Evolutionary conservation across 2,113 vertebrate genomes (phyloP), one percentile per base, ranked within the genome.

Genomic region (Cyprinus carpio): DNA sequence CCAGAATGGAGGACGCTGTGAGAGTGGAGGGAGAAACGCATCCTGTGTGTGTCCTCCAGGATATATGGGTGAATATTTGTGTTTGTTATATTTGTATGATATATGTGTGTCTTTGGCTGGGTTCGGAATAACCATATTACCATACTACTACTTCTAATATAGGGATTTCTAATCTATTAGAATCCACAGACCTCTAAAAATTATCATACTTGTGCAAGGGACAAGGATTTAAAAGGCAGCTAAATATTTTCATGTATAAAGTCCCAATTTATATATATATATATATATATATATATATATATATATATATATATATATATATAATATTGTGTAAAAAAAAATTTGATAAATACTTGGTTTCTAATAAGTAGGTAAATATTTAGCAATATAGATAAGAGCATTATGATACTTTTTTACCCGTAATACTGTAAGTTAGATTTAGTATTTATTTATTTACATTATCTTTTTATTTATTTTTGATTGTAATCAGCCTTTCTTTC

Each of bases 1-100:
- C 92, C 95, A 96, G 91, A 99, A 99, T 0, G 96, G 97, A 88
- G 98, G 97, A 31, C 96, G 92, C 84, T 99, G 98, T 89, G 96
- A 98, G 91, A 96, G 95, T 0, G 91, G 95, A 82, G 96, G 94
- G 23, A 92, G 96, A 40, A 99, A 98, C 2, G 92, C 94, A 23
- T 97, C 97, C 0, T 99, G 98, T 90, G 79, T 95, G 84, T 99
- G 98, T 85, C 85, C 93, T 54, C 93, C 96, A 40, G 97, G 98
- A 82, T 99, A 96, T 91, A 89, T 94, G 90, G 98, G 98, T 93
- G 64, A 92, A 87, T 74, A 4, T 25, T 27, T 49, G 25, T 72
- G 40, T 8, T 54, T 49, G 20, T 20, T 37, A 71, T n/a, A 13
- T 65, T 25, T 75, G 11, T 75, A 34, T 76, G 31, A 37, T 23